phyloP scores from a whole-genome alignment of 1,140 invertebrate species.

The Coelopa frigida region DNA sequence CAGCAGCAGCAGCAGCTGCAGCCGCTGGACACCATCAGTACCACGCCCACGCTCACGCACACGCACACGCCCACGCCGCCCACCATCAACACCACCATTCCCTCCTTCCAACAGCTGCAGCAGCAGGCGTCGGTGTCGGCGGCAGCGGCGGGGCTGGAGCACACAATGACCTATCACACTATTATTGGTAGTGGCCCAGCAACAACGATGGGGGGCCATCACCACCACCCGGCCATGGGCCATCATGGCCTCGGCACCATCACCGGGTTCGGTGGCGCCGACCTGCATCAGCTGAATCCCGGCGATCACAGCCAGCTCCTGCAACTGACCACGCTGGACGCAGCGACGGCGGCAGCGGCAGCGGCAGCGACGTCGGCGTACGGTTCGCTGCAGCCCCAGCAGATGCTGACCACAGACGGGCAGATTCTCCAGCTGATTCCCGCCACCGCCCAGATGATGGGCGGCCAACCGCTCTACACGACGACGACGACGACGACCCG shows the following conservation, averaged over 20 bases:
- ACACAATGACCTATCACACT: slow-evolving; percentile 45
- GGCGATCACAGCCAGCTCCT: slow-evolving; percentile 2
- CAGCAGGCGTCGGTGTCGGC: slow-evolving; percentile 15
- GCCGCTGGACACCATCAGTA: slow-evolving; percentile 28
- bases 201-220: neutral
- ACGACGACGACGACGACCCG: neutral
- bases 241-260: neutral
- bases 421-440: slow-evolving; percentile 34
- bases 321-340: slow-evolving; percentile 6
- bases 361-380: no score
- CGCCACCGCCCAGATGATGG: neutral
- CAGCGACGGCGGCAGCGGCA: no score
- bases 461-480: slow-evolving; percentile 6
- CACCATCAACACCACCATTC: slow-evolving; percentile 36
- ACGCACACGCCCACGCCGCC: slow-evolving; percentile 38
- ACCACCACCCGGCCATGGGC: neutral
- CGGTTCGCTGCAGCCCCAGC: slow-evolving; percentile 1
- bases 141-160: slow-evolving; percentile 29
- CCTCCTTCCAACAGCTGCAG: slow-evolving; percentile 41
- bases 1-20: slow-evolving; percentile 26
- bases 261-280: neutral
- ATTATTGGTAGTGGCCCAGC: slow-evolving; percentile 39
- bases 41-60: slow-evolving; percentile 26
- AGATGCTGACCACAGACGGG: slow-evolving; percentile 16
- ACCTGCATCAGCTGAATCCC: neutral